phyloP scores from a whole-genome alignment of 92 coral and sea anemone species.

The Pocillopora meandrina region DNA sequence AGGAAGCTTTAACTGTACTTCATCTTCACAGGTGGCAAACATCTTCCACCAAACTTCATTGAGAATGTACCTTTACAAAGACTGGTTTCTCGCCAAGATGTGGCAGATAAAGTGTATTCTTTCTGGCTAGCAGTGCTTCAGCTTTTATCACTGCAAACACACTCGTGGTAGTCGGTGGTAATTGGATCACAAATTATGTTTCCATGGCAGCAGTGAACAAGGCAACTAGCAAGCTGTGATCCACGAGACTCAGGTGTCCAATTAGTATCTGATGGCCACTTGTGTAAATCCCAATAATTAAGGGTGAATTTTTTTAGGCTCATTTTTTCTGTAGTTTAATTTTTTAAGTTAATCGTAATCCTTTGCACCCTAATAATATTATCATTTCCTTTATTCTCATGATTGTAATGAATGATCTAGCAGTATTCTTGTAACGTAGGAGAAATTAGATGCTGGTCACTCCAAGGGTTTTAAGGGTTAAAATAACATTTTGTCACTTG shows the following conservation, averaged over 20 bases:
- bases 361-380: no score
- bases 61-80: slow-evolving; percentile 68
- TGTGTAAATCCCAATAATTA: no score
- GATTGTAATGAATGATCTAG: no score
- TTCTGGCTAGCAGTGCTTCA: slow-evolving; percentile 81
- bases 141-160: slow-evolving; percentile 67
- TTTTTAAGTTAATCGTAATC: no score
- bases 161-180: slow-evolving; percentile 76
- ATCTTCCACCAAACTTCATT: background rate
- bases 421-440: no score
- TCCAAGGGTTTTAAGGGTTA: no score
- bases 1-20: background rate
- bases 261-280: no score
- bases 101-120: slow-evolving; percentile 73
- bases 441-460: no score
- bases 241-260: background rate
- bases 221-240: slow-evolving; percentile 38
- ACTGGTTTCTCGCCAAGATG: slow-evolving; percentile 70
- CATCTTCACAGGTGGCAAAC: slow-evolving; percentile 51
- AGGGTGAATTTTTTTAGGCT: no score
- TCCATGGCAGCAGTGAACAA: slow-evolving; percentile 30
- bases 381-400: no score
- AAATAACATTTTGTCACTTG: no score
- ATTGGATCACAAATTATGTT: slow-evolving; percentile 29
- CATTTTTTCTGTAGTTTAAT: no score